phyloP scores from a whole-genome alignment of 2,113 vertebrate genomes.

The Nerophis lumbriciformis region DNA sequence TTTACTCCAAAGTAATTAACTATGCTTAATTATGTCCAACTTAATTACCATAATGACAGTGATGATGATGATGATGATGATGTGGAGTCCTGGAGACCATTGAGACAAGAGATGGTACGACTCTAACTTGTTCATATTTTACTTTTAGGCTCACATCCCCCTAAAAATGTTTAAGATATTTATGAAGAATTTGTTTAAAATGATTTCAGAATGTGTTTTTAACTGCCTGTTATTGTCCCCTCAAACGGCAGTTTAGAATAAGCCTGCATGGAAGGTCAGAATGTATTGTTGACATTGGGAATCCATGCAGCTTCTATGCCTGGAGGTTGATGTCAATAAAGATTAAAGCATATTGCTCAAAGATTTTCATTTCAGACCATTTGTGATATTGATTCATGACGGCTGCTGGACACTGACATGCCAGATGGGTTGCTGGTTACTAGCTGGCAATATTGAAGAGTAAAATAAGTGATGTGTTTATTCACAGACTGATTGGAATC shows the following conservation, averaged over 20 bases:
- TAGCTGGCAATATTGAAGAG: slow-evolving; percentile 5
- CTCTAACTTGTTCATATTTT: background rate
- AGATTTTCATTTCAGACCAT: slow-evolving; percentile 52
- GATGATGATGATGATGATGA: slow-evolving; percentile 11
- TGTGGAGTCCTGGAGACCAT: slow-evolving; percentile 19
- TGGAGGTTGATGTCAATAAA: slow-evolving; percentile 34
- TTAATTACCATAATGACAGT: slow-evolving; percentile 36
- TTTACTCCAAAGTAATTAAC: slow-evolving; percentile 20
- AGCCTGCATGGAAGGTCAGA: background rate
- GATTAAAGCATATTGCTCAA: slow-evolving; percentile 28
- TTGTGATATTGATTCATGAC: slow-evolving; percentile 39
- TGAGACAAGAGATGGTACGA: slow-evolving; percentile 9
- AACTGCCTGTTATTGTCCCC: background rate
- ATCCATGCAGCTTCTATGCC: slow-evolving; percentile 18
- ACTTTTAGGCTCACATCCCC: background rate
- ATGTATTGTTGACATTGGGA: slow-evolving; percentile 9
- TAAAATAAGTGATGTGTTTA: too few relatives aligned
- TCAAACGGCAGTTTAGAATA: slow-evolving; percentile 6
- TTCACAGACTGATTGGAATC: too few relatives aligned
- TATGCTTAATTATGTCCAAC: slow-evolving; percentile 36
- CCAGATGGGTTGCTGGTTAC: slow-evolving; percentile 7
- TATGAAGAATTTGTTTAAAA: background rate
- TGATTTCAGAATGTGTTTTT: too few relatives aligned
- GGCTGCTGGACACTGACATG: slow-evolving; percentile 7
- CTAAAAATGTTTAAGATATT: background rate